Conservation (phyloP, 2,888 invertebrate genomes). For the Acanthopleura granulata region DNA sequence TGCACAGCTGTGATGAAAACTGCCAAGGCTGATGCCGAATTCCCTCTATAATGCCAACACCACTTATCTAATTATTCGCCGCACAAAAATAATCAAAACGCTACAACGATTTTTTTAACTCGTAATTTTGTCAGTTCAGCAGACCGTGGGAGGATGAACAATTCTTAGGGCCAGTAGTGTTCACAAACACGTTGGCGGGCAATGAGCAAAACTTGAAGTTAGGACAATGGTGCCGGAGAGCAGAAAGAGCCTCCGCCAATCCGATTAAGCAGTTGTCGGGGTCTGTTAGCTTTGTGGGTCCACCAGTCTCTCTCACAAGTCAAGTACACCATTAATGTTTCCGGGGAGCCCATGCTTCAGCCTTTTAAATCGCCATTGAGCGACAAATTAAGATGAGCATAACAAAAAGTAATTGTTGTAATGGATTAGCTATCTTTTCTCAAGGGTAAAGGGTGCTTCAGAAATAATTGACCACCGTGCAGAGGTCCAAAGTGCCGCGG, state of each 20-base stretch:
- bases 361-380: background rate
- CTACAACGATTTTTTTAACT: background rate
- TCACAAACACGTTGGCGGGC: background rate
- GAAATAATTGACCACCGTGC: background rate
- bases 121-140: background rate
- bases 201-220: background rate
- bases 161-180: too few relatives aligned
- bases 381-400: slow-evolving; percentile 10
- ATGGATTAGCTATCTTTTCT: slow-evolving; percentile 1
- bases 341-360: slow-evolving; percentile 2
- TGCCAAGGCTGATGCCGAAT: background rate
- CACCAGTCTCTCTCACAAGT: background rate
- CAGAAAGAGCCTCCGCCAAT: background rate
- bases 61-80: slow-evolving; percentile 6
- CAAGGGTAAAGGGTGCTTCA: background rate
- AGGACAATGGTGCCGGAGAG: background rate
- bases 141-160: background rate
- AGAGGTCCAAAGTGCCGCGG: too few relatives aligned
- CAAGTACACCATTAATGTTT: background rate
- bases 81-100: slow-evolving; percentile 7
- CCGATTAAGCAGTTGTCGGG: background rate
- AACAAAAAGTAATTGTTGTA: slow-evolving; percentile 10
- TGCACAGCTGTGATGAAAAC: background rate
- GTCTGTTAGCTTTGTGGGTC: background rate
- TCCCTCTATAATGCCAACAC: background rate